Conservation (phyloP, 2,888 invertebrate genomes). For the Epicampocera succincta region DNA sequence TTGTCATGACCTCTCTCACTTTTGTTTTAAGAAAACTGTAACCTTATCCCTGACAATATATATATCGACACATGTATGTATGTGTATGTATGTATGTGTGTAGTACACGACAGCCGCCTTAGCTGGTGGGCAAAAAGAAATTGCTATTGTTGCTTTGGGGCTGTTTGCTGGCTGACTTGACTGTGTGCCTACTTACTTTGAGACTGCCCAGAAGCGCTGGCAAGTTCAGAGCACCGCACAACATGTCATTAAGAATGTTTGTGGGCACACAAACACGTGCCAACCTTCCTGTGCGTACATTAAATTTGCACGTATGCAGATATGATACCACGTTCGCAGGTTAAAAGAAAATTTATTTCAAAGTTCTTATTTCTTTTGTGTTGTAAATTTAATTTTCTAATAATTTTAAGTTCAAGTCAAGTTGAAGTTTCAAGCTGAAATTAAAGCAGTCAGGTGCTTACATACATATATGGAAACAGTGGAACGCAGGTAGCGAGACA, state of each 20-base stretch:
- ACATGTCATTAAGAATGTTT: constrained; percentile 43
- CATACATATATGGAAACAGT: no score
- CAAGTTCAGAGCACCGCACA: constrained; percentile 51
- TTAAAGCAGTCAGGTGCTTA: no score
- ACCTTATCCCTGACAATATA: constrained; percentile 14
- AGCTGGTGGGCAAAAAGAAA: constrained; percentile 27
- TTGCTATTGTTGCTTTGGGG: constrained; percentile 12
- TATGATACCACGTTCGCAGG: no score
- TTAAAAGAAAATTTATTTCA: no score
- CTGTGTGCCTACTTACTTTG: constrained; percentile 17
- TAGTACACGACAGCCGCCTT: constrained; percentile 37
- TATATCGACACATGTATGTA: background rate
- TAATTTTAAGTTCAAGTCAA: no score
- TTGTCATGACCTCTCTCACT: constrained; percentile 55
- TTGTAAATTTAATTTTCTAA: no score
- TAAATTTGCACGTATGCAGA: background rate
- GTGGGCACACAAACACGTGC: background rate
- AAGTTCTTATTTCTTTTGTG: background rate
- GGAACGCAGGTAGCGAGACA: no score
- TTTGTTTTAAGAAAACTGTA: constrained; percentile 20
- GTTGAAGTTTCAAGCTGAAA: no score
- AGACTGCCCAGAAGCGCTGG: constrained; percentile 51
- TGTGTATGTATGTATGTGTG: no score
- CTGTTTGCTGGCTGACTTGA: constrained; percentile 34
- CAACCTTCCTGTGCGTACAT: background rate